Base-by-base conservation (phyloP, 2,888 invertebrate species). In the Spisula solida region DNA sequence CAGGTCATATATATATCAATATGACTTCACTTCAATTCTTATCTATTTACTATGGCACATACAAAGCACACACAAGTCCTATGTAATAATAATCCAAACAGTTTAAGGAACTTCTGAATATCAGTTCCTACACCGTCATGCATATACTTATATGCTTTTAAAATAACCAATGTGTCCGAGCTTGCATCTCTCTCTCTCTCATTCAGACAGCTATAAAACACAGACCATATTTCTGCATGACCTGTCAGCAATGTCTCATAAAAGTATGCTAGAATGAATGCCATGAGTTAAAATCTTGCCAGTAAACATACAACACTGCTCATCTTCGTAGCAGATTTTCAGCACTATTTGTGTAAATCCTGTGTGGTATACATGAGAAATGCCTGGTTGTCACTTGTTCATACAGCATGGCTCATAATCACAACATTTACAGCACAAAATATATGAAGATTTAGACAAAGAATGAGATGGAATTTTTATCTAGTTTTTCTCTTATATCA, bases 401-500 rank as follows among this genome's bases (percentile, higher is more conserved):
- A 51, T 83, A 82, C 82, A 88, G 88, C 83, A 80, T 80, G 82
- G 88, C 81, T 88, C 86, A 80, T 82, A 34, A 81, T 86, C 87
- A 87, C 88, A 88, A 88, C 88, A 88, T 51, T 55, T 82, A 86
- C 70, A 75, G 51, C 83, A 75, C 48, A 51, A 47, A 70, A 48
- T 48, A 29, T 25, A 83, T 51, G 47, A 83, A 31, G 55, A 81
- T 55, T 81, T 29, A 60, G 48, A 83, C 48, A 51, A 83, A 83
- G 51, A 47, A 81, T 70, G 48, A 75, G 83, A 47, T 47, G 31
- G 47, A 48, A 51, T 12, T 18, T 25, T 31, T 34, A 16, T 34
- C 41, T 41, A 60, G 20, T 51, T 83, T 75, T 51, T 31, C 70
- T 29, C 29, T 47, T 83, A 48, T 48, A 10, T 29, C 25, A 70